phyloP scores from a whole-genome alignment of 2,797 vertebrate species.

The Apogon hyalosoma region DNA sequence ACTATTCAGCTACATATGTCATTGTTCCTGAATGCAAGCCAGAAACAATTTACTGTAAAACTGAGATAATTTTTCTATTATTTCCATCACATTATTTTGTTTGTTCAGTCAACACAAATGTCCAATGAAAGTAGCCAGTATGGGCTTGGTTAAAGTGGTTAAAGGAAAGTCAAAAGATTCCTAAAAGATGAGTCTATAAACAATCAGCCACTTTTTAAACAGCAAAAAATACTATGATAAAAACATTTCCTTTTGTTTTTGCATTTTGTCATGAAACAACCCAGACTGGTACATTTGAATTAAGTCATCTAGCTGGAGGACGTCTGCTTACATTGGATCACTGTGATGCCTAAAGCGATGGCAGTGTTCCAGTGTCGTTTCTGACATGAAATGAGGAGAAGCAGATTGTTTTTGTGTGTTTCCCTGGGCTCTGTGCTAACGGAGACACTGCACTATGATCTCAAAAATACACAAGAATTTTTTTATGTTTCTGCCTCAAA shows the following conservation, averaged over 20 bases:
- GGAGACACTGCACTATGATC: constrained; percentile 18
- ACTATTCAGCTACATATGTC: constrained; percentile 6
- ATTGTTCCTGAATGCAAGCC: constrained; percentile 12
- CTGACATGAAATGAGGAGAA: constrained; percentile 59
- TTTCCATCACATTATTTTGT: constrained; percentile 2
- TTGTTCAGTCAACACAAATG: neutral
- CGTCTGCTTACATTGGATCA: constrained; percentile 65
- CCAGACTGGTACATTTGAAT: constrained; percentile 48
- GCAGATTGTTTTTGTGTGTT: constrained; percentile 52
- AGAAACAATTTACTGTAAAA: neutral
- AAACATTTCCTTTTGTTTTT: neutral
- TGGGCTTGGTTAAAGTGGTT: neutral
- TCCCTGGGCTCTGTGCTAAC: constrained; percentile 8
- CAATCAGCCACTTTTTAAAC: neutral
- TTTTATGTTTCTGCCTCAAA: neutral
- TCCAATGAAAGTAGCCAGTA: constrained; percentile 5
- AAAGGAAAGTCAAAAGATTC: constrained; percentile 5
- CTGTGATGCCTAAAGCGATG: constrained; percentile 35
- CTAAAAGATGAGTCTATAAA: constrained; percentile 19
- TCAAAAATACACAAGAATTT: constrained; percentile 1
- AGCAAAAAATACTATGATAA: constrained; percentile 11
- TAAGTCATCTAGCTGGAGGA: constrained; percentile 58
- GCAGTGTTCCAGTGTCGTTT: constrained; percentile 39
- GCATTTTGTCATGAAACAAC: constrained; percentile 19
- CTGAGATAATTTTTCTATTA: neutral